phyloP scores from a whole-genome alignment of 1,140 invertebrate species.

The Cotesia glomerata region DNA sequence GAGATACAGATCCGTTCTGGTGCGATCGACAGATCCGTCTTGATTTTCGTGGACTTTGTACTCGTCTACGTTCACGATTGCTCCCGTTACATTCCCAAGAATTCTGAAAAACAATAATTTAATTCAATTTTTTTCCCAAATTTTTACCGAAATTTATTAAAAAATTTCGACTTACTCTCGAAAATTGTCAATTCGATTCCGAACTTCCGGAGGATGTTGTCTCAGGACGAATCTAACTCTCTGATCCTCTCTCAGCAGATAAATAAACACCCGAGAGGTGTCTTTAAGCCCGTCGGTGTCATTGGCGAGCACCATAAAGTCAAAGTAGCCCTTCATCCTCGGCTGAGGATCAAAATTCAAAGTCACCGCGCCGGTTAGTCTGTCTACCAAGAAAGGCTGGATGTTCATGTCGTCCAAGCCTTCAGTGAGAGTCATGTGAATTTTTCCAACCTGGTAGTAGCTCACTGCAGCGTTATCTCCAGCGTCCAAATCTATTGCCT shows the following conservation, averaged over 20 bases:
- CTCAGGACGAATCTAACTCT: slow-evolving; percentile 90
- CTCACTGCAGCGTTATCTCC: slow-evolving; percentile 77
- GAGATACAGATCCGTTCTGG: slow-evolving; percentile 91
- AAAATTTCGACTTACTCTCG: slow-evolving; percentile 69
- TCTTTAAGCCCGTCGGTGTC: slow-evolving; percentile 83
- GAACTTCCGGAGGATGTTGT: slow-evolving; percentile 84
- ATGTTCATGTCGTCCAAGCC: slow-evolving; percentile 81
- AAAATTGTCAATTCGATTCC: slow-evolving; percentile 79
- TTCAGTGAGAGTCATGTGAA: slow-evolving; percentile 84
- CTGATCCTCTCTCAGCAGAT: slow-evolving; percentile 90
- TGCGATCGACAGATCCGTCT: slow-evolving; percentile 91
- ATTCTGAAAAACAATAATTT: slow-evolving; percentile 65
- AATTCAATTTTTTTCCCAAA: too few species aligned
- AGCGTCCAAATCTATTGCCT: slow-evolving; percentile 84
- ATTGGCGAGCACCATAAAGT: slow-evolving; percentile 86
- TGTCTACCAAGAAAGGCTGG: slow-evolving; percentile 83
- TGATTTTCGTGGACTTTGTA: slow-evolving; percentile 91
- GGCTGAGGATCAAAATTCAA: slow-evolving; percentile 95
- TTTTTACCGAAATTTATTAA: too few species aligned
- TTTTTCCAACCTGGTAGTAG: slow-evolving; percentile 80
- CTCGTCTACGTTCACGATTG: slow-evolving; percentile 92
- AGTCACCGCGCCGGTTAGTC: slow-evolving; percentile 79
- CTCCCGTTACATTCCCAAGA: slow-evolving; percentile 83
- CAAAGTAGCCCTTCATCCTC: slow-evolving; percentile 96
- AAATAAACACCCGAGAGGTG: slow-evolving; percentile 85